Conservation (phyloP, 2,113 vertebrate species). For the Oryzias curvinotus region DNA sequence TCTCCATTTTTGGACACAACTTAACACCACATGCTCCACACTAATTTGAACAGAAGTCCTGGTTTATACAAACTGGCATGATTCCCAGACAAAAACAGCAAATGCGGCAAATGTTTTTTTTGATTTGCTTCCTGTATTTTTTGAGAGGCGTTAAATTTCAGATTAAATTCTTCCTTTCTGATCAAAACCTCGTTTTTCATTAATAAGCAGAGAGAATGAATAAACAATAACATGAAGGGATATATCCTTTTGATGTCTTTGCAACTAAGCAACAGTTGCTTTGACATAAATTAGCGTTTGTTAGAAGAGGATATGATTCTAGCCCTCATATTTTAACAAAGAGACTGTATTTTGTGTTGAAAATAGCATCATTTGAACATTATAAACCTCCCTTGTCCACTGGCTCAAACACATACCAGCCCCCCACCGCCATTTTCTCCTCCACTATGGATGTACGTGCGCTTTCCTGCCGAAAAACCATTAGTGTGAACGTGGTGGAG, state of each 20-base stretch:
- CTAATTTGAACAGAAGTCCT: conserved; percentile 19
- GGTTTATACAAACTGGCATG: conserved; percentile 23
- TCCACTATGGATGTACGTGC: conserved; percentile 31
- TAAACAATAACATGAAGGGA: conserved; percentile 31
- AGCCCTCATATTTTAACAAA: conserved; percentile 41
- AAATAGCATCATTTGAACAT: conserved; percentile 44
- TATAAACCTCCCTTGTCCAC: conserved; percentile 17
- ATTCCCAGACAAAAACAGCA: conserved; percentile 44
- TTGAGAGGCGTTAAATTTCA: conserved; percentile 22
- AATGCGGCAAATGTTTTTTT: conserved; percentile 15
- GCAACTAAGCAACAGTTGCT: conserved; percentile 17
- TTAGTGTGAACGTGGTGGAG: conserved; percentile 77
- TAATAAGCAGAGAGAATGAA: conserved; percentile 36
- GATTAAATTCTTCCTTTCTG: conserved; percentile 22
- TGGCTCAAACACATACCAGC: conserved; percentile 27
- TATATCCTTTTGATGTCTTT: conserved; percentile 23
- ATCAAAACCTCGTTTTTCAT: conserved; percentile 38
- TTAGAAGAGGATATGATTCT: conserved; percentile 37
- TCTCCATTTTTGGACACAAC: conserved; percentile 23
- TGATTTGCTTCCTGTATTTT: conserved; percentile 24
- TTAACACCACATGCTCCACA: conserved; percentile 37
- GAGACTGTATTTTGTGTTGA: conserved; percentile 47
- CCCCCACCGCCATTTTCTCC: background rate
- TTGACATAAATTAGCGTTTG: conserved; percentile 49
- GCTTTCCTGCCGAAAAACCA: conserved; percentile 68